These are phyloP conservation scores for Sorex maritimensis DNA, from an alignment of 2,797 vertebrate genomes.

Conservation along the genomic window DNA sequence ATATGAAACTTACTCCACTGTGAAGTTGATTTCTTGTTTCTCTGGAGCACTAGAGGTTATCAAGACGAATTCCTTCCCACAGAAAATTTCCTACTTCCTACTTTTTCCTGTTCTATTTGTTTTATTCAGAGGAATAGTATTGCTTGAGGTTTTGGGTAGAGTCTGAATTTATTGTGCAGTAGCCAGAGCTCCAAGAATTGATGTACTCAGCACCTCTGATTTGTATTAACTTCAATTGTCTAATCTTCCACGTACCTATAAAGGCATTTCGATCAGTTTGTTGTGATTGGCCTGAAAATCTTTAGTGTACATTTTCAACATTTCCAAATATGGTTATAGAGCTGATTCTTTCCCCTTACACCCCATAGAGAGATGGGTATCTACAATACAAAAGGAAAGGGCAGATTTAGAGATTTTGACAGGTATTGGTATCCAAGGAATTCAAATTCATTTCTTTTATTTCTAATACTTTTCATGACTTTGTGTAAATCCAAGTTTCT, in stretches of 20 bases:
- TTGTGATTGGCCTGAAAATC: not conserved
- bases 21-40: constrained; percentile 22
- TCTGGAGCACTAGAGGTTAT: not conserved
- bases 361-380: not conserved
- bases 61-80: not conserved
- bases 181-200: not conserved
- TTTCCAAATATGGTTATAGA: not conserved
- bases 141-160: not conserved
- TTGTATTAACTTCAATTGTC: not conserved
- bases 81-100: not conserved
- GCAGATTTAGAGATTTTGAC: not conserved
- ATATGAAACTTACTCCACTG: not conserved
- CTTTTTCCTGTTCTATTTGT: not conserved
- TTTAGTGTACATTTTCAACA: not conserved
- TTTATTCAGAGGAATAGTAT: not conserved
- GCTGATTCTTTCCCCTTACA: not conserved
- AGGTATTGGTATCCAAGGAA: not conserved
- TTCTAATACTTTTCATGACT: not conserved
- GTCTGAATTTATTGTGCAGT: not conserved
- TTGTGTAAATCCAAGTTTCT: constrained; percentile 39
- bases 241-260: not conserved
- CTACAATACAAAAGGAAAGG: not conserved
- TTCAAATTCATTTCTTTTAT: constrained; percentile 1
- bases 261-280: not conserved
- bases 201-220: not conserved